phyloP scores from a whole-genome alignment of 2,888 invertebrate species.

The Isotomurus palustris region DNA sequence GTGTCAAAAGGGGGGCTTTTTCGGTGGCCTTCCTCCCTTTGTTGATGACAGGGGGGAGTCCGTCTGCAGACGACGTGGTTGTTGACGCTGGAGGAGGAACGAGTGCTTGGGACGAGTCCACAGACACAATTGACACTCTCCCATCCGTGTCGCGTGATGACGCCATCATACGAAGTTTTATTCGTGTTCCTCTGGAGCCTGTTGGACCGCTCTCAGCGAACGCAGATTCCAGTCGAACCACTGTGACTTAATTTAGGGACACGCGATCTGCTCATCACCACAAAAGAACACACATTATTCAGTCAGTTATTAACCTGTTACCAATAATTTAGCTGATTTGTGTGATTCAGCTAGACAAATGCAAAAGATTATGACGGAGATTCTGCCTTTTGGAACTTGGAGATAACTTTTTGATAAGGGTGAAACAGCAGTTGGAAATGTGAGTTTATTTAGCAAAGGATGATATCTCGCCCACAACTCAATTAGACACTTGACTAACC shows the following conservation, averaged over 20 bases:
- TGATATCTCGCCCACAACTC: too few species aligned
- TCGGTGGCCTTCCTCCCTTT: slow-evolving; percentile 44
- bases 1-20: slow-evolving; percentile 51
- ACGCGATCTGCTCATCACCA: neutral
- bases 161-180: slow-evolving; percentile 29
- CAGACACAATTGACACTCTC: slow-evolving; percentile 29
- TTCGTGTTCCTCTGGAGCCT: slow-evolving; percentile 25
- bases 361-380: too few species aligned
- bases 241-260: slow-evolving; percentile 15
- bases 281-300: too few species aligned
- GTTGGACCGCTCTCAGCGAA: neutral
- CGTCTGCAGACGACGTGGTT: slow-evolving; percentile 23
- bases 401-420: too few species aligned
- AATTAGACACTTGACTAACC: too few species aligned
- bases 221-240: slow-evolving; percentile 36
- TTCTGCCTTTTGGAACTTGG: too few species aligned
- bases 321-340: too few species aligned
- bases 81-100: slow-evolving; percentile 30
- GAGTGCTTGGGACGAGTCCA: slow-evolving; percentile 24
- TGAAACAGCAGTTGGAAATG: neutral
- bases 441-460: too few species aligned
- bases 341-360: too few species aligned
- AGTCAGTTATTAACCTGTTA: too few species aligned
- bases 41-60: neutral
- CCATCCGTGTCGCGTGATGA: slow-evolving; percentile 31